Evolutionary conservation across 2,113 vertebrate genomes (phyloP).

Genomic region (Hyaena hyaena): DNA sequence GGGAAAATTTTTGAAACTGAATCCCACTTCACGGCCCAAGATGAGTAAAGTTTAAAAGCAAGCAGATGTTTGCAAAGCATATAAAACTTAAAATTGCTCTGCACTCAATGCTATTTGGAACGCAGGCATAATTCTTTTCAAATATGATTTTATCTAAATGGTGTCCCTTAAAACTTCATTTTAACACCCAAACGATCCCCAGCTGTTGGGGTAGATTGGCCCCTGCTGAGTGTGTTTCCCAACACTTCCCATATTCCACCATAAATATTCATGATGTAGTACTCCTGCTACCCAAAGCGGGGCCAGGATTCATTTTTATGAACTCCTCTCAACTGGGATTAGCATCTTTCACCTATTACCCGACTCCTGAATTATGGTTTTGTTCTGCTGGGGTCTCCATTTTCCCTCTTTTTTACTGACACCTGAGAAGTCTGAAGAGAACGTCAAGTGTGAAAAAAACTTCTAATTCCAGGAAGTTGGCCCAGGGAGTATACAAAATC

Average conservation of each 20-base stretch:
- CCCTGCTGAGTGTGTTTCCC: conserved; percentile 74
- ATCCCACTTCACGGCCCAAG: conserved; percentile 70
- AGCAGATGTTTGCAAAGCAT: conserved; percentile 78
- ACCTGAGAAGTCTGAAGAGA: conserved; percentile 69
- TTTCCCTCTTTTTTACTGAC: conserved; percentile 66
- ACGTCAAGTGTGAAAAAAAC: conserved; percentile 65
- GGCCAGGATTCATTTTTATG: conserved; percentile 68
- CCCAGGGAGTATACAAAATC: conserved; percentile 77
- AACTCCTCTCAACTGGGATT: conserved; percentile 71
- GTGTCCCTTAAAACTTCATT: conserved; percentile 80
- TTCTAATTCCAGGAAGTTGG: conserved; percentile 73
- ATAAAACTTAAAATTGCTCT: conserved; percentile 71
- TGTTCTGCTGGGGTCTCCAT: not conserved
- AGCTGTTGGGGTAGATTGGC: conserved; percentile 70
- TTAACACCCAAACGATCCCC: conserved; percentile 80
- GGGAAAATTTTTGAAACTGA: conserved; percentile 67
- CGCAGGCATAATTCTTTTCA: conserved; percentile 76
- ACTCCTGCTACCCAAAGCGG: conserved; percentile 57
- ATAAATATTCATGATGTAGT: conserved; percentile 80
- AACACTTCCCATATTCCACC: conserved; percentile 60
- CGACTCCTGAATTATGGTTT: conserved; percentile 72
- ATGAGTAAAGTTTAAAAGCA: conserved; percentile 79
- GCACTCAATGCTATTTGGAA: conserved; percentile 63
- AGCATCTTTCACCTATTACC: conserved; percentile 60
- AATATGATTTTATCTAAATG: conserved; percentile 83